phyloP scores from a whole-genome alignment of 2,888 invertebrate species.

The Drosophila anceps region DNA sequence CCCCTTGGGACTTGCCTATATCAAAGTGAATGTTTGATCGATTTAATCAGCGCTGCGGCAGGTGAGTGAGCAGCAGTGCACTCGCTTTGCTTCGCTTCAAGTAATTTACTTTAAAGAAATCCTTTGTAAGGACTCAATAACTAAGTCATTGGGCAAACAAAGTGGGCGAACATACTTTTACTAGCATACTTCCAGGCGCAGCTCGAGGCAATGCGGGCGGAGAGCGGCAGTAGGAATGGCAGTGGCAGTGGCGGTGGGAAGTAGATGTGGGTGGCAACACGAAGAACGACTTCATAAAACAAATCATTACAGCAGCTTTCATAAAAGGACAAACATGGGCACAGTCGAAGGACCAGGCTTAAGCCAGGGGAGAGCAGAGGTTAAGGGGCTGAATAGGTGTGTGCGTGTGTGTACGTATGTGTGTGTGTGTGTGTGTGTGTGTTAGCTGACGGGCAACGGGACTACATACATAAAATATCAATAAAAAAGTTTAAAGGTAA shows the following conservation, averaged over 20 bases:
- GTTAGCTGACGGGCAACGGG: slow-evolving; percentile 20
- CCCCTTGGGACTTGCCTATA: slow-evolving; percentile 2
- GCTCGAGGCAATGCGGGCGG: background rate
- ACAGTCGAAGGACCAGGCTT: slow-evolving; percentile 6
- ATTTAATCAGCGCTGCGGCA: slow-evolving; percentile 29
- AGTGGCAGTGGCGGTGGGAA: background rate
- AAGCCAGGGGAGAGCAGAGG: background rate
- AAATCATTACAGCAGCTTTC: slow-evolving; percentile 79
- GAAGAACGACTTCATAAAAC: slow-evolving; percentile 72
- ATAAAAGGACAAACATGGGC: slow-evolving; percentile 57
- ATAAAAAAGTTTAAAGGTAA: slow-evolving; percentile 79
- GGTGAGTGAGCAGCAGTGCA: slow-evolving; percentile 25
- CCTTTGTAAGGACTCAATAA: slow-evolving; percentile 50
- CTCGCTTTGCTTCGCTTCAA: slow-evolving; percentile 15
- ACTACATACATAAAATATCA: slow-evolving; percentile 77
- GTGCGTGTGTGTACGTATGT: background rate
- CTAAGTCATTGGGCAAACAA: slow-evolving; percentile 57
- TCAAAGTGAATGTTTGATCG: slow-evolving; percentile 29
- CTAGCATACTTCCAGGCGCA: slow-evolving; percentile 18
- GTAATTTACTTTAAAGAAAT: slow-evolving; percentile 24
- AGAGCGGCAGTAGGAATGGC: background rate
- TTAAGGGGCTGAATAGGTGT: too few relatives aligned
- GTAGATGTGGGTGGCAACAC: slow-evolving; percentile 10
- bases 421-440: background rate
- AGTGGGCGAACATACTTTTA: slow-evolving; percentile 7